Evolutionary conservation across 2,888 invertebrate genomes (phyloP).

Genomic region (Eupithecia subfuscata): DNA sequence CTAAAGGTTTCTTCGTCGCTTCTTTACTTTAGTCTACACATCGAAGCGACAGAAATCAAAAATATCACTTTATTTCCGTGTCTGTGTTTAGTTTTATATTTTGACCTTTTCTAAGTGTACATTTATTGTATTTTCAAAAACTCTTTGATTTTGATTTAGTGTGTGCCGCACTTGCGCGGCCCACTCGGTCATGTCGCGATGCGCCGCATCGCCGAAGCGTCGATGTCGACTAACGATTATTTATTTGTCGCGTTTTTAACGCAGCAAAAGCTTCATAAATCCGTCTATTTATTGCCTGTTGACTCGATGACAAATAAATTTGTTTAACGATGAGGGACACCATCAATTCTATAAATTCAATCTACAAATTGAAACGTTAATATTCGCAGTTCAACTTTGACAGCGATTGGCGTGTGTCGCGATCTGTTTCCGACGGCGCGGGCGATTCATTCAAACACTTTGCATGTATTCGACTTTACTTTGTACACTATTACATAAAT

Average conservation of each 20-base stretch:
- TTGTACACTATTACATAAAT: background rate
- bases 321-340: conserved; percentile 52
- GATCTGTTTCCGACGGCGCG: conserved; percentile 6
- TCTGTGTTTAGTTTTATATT: too few species aligned
- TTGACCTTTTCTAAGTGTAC: too few species aligned
- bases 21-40: too few species aligned
- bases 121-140: too few species aligned
- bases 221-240: conserved; percentile 30
- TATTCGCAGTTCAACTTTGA: conserved; percentile 24
- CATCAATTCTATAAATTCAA: conserved; percentile 57
- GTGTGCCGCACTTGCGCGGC: background rate
- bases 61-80: too few species aligned
- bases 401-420: conserved; percentile 7
- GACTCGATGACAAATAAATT: conserved; percentile 53
- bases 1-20: too few species aligned
- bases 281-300: conserved; percentile 42
- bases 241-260: conserved; percentile 34
- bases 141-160: too few species aligned
- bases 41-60: too few species aligned
- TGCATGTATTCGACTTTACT: background rate
- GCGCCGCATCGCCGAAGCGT: conserved; percentile 9
- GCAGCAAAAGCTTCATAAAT: conserved; percentile 40
- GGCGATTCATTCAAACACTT: conserved; percentile 5
- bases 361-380: conserved; percentile 39
- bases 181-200: conserved; percentile 21